phyloP scores from a whole-genome alignment of 2,888 invertebrate genomes.

The Camponotus fellah region DNA sequence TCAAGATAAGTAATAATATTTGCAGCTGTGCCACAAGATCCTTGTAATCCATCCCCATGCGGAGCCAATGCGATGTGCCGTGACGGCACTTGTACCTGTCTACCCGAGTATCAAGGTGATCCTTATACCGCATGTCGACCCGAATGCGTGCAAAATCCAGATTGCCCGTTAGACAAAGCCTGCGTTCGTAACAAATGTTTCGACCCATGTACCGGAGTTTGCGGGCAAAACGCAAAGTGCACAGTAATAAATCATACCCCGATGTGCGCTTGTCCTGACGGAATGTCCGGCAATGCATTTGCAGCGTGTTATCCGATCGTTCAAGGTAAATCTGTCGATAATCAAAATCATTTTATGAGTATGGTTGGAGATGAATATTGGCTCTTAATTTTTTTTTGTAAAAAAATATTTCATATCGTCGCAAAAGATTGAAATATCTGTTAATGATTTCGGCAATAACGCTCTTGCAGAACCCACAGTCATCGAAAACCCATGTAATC shows the following conservation, averaged over 20 bases:
- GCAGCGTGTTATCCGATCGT: slow-evolving; percentile 87
- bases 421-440: slow-evolving; percentile 8
- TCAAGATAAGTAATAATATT: neutral
- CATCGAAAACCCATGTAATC: slow-evolving; percentile 83
- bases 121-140: slow-evolving; percentile 90
- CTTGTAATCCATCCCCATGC: slow-evolving; percentile 90
- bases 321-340: slow-evolving; percentile 86
- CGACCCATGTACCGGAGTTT: slow-evolving; percentile 93
- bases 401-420: neutral
- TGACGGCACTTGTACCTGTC: slow-evolving; percentile 82
- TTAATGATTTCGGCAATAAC: neutral
- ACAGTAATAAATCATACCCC: slow-evolving; percentile 91
- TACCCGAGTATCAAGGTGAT: slow-evolving; percentile 83
- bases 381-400: neutral
- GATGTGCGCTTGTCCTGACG: slow-evolving; percentile 88
- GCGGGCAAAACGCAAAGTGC: slow-evolving; percentile 92
- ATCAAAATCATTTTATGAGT: neutral
- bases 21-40: slow-evolving; percentile 84
- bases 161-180: slow-evolving; percentile 91
- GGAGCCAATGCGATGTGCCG: slow-evolving; percentile 91
- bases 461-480: slow-evolving; percentile 70
- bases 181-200: slow-evolving; percentile 93
- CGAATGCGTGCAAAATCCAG: slow-evolving; percentile 92
- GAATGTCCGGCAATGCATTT: slow-evolving; percentile 91
- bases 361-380: neutral